Conservation (phyloP, 2,113 vertebrate species). For the Lutjanus erythropterus region DNA sequence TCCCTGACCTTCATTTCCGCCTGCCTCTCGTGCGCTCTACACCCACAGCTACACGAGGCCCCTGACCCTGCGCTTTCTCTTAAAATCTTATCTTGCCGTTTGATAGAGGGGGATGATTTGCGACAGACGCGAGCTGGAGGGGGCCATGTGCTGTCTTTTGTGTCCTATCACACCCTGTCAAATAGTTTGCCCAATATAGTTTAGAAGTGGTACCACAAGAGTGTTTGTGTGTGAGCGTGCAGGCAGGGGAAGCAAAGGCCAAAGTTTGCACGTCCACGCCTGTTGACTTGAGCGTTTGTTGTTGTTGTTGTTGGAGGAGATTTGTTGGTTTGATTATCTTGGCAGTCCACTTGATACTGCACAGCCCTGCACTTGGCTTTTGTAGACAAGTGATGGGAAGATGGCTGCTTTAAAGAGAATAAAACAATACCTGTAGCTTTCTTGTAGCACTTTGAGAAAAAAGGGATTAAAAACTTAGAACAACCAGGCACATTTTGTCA, state of each 20-base stretch:
- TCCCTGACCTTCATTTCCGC: slow-evolving; percentile 52
- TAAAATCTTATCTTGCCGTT: slow-evolving; percentile 56
- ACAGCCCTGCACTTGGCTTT: background rate
- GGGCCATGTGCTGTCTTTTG: slow-evolving; percentile 46
- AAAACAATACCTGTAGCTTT: background rate
- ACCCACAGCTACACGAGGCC: slow-evolving; percentile 52
- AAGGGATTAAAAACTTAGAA: background rate
- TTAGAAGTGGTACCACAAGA: slow-evolving; percentile 15
- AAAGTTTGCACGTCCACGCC: slow-evolving; percentile 7
- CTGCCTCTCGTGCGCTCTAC: slow-evolving; percentile 14
- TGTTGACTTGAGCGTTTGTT: slow-evolving; percentile 1
- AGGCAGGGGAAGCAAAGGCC: slow-evolving; percentile 4
- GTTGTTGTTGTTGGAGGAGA: slow-evolving; percentile 21
- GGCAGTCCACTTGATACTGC: slow-evolving; percentile 13
- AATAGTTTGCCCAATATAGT: slow-evolving; percentile 38
- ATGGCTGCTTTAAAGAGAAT: background rate
- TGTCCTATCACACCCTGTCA: slow-evolving; percentile 52
- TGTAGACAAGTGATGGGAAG: background rate
- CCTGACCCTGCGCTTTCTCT: slow-evolving; percentile 58
- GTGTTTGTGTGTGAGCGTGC: slow-evolving; percentile 2
- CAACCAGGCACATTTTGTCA: too few relatives aligned
- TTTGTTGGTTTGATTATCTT: slow-evolving; percentile 42
- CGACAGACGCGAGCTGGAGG: slow-evolving; percentile 56
- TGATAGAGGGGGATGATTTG: slow-evolving; percentile 58
- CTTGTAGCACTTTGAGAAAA: background rate